Percentiles rank a stretch among this genome's conserved stretches.
These are phyloP conservation scores for Diaperis boleti DNA, from an alignment of 2,888 invertebrate genomes.

Conservation along the genomic window DNA sequence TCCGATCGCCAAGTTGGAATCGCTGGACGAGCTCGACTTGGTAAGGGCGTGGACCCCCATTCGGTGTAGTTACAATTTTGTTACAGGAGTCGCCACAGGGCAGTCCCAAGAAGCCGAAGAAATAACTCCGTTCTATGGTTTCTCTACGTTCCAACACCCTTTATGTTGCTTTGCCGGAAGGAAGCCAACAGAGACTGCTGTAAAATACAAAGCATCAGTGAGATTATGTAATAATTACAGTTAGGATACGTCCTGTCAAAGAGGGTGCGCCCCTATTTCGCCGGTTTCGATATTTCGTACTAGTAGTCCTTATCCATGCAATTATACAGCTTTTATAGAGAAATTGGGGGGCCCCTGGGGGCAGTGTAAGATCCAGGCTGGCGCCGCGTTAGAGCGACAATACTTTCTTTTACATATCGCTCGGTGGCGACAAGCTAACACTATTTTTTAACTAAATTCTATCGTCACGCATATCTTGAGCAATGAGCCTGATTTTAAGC, in stretches of 20 bases:
- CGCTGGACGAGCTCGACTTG: conserved; percentile 74
- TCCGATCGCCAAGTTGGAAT: conserved; percentile 76
- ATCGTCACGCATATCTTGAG: conserved; percentile 20
- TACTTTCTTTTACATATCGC: conserved; percentile 22
- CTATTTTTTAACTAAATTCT: not conserved
- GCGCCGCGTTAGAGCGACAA: conserved; percentile 23
- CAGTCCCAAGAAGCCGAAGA: conserved; percentile 58
- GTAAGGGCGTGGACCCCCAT: conserved; percentile 55
- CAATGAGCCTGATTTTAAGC: conserved; percentile 25
- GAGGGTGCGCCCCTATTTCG: not conserved
- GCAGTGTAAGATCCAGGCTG: conserved; percentile 15
- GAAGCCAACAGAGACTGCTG: conserved; percentile 17
- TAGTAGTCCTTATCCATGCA: not conserved
- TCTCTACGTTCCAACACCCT: conserved; percentile 12
- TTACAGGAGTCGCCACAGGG: conserved; percentile 58
- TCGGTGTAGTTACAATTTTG: not conserved
- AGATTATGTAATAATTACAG: conserved; percentile 34
- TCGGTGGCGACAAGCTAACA: not conserved
- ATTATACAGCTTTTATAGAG: not conserved
- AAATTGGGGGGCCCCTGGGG: not conserved
- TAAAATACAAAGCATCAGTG: conserved; percentile 18
- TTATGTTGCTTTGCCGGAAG: conserved; percentile 31
- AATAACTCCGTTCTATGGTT: conserved; percentile 48
- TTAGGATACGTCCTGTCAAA: conserved; percentile 10
- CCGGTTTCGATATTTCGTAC: conserved; percentile 7